Evolutionary conservation across 2,888 invertebrate species (phyloP), one percentile per base, ranked within the genome.

Genomic region (Tupiocoris notatus): DNA sequence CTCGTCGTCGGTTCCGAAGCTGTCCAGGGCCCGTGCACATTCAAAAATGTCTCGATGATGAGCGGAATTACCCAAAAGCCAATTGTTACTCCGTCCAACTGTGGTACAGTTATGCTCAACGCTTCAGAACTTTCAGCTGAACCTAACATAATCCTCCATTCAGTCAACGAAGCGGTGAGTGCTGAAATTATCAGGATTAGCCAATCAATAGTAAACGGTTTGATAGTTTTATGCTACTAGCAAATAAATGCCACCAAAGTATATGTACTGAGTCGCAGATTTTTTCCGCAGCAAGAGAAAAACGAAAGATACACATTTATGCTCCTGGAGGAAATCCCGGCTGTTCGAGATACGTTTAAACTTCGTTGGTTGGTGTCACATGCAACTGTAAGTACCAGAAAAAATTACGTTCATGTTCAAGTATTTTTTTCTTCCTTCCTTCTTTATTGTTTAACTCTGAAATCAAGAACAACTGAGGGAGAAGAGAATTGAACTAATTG

Each of bases 1-100:
- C 70, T 70, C 59, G 16, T 70, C 70, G 70, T 70, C 20, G 58
- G 70, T 25, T 64, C 64, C 3, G 64, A 63, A 23, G 74, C 74
- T 3, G 22, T 74, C 23, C 39, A 64, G 24, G 63, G 64, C 9
- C 74, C 74, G 1, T 74, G 74, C 56, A 18, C n/a, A 18, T 64
- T 63, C 57, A 74, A 74, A 20, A 74, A 74, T n/a, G 74, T 74
- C 56, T 57, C 74, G 12, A 7, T 74, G 54, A 74, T 74, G 63
- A 18, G 64, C 24, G 56, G 57, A 18, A n/a, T 64, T n/a, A 56
- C 21, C 9, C 64, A 64, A 6, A 74, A 74, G 57, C 74, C 63
- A 12, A 54, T 74, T 16, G 74, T 64, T 17, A 64, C 63, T 16
- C 74, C 74, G 9, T 18, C 64, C 57, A 64, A 63, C 57, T 74